Percentiles rank a stretch among this genome's conserved stretches.
Conservation (phyloP, 2,888 invertebrate genomes). For the Dryocosmus kuriphilus region DNA sequence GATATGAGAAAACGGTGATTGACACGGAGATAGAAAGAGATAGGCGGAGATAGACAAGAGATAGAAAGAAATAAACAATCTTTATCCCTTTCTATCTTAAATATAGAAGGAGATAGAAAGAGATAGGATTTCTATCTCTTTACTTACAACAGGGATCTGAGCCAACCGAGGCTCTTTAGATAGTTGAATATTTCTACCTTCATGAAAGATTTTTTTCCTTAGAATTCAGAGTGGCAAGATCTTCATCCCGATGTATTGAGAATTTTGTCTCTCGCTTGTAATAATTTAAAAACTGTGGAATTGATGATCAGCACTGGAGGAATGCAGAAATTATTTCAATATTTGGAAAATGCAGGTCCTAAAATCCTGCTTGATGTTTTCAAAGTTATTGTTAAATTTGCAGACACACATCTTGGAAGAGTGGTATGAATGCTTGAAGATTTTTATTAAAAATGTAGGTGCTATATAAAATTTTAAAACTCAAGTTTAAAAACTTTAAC, state of each 20-base stretch:
- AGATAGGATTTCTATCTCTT: too few relatives aligned
- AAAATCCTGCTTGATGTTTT: slow-evolving; percentile 56
- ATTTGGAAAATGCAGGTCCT: slow-evolving; percentile 52
- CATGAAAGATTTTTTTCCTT: neutral
- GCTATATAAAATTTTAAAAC: slow-evolving; percentile 7
- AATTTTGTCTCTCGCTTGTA: slow-evolving; percentile 58
- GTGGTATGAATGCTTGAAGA: slow-evolving; percentile 59
- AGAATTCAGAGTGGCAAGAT: slow-evolving; percentile 60
- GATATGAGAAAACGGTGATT: too few relatives aligned
- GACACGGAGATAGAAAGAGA: too few relatives aligned
- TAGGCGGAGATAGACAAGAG: too few relatives aligned
- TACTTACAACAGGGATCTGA: too few relatives aligned
- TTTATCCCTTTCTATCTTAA: too few relatives aligned
- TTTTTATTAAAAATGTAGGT: neutral
- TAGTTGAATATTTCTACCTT: neutral
- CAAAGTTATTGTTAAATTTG: slow-evolving; percentile 61
- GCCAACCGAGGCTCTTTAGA: too few relatives aligned
- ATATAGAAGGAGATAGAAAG: too few relatives aligned
- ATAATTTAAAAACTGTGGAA: slow-evolving; percentile 63
- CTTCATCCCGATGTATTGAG: slow-evolving; percentile 61
- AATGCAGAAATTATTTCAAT: slow-evolving; percentile 61
- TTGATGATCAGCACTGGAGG: slow-evolving; percentile 59
- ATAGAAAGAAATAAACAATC: too few relatives aligned
- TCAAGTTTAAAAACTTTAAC: neutral
- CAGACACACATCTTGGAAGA: slow-evolving; percentile 60